A percentile compares a stretch with the other conserved stretches of the same genome.
Conservation (phyloP, 2,113 vertebrate genomes). For the Syrmaticus mikado region DNA sequence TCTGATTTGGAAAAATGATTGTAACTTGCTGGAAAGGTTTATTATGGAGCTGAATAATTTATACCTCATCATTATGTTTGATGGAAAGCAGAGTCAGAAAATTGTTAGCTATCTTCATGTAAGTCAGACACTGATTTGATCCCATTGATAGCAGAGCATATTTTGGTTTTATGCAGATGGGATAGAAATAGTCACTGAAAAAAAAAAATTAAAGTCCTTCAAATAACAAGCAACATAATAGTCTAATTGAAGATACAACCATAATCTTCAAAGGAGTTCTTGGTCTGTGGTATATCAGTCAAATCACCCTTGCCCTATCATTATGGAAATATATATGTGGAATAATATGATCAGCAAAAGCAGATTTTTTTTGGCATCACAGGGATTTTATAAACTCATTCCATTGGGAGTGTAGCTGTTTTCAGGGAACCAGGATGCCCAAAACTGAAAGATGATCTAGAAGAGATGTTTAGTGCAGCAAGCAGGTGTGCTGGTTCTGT, state of each 20-base stretch:
- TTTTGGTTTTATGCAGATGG: background rate
- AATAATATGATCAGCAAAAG: background rate
- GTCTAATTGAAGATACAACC: background rate
- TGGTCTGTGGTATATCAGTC: background rate
- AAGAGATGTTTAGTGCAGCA: background rate
- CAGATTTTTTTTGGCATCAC: background rate
- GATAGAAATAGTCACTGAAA: background rate
- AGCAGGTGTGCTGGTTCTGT: background rate
- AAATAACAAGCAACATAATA: background rate
- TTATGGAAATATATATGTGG: background rate
- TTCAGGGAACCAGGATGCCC: background rate
- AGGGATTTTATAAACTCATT: background rate
- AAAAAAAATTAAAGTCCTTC: background rate
- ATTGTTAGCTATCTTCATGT: slow-evolving; percentile 51
- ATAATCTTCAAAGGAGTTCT: background rate
- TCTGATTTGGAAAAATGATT: slow-evolving; percentile 69
- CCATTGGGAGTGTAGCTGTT: background rate
- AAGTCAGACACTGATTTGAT: slow-evolving; percentile 45
- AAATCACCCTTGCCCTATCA: background rate
- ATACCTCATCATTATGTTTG: slow-evolving; percentile 49
- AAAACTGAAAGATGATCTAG: background rate
- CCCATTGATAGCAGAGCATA: background rate
- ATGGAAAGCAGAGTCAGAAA: slow-evolving; percentile 61
- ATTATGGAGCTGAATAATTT: slow-evolving; percentile 71
- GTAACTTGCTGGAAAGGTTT: slow-evolving; percentile 54